Evolutionary conservation across 2,797 vertebrate species (phyloP).

Genomic region (Peromyscus melanophrys): DNA sequence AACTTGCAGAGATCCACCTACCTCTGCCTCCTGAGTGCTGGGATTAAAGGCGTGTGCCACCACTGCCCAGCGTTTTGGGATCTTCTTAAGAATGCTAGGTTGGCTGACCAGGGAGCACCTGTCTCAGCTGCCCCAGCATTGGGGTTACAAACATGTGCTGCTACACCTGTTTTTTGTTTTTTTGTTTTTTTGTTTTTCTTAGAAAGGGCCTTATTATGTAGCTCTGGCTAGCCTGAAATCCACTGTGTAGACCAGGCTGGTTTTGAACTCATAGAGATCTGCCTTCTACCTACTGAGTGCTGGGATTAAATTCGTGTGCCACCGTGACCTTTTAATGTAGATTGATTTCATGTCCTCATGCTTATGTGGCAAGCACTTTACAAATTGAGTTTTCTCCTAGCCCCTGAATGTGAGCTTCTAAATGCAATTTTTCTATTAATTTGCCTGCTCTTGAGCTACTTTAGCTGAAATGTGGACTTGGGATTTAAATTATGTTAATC

Average conservation of each 20-base stretch:
- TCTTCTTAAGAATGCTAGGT: neutral
- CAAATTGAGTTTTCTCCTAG: neutral
- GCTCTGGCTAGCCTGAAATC: neutral
- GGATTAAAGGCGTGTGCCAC: too few relatives aligned
- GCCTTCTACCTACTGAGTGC: neutral
- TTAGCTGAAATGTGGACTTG: slow-evolving; percentile 2
- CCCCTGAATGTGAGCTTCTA: neutral
- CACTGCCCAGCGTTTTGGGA: neutral
- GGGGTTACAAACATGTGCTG: neutral
- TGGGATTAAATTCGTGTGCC: neutral
- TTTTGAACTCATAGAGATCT: neutral
- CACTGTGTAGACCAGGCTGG: neutral
- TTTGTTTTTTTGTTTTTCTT: too few relatives aligned
- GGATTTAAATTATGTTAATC: slow-evolving; percentile 33
- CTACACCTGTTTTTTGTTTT: neutral
- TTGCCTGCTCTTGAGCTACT: neutral
- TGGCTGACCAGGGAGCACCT: neutral
- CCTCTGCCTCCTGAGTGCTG: too few relatives aligned
- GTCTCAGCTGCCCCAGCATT: neutral
- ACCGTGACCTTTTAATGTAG: neutral
- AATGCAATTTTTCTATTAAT: neutral
- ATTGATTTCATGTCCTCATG: neutral
- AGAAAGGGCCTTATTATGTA: neutral
- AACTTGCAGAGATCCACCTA: too few relatives aligned
- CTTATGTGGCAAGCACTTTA: neutral